Evolutionary conservation across 2,113 vertebrate genomes (phyloP).

Genomic region (Passer domesticus): DNA sequence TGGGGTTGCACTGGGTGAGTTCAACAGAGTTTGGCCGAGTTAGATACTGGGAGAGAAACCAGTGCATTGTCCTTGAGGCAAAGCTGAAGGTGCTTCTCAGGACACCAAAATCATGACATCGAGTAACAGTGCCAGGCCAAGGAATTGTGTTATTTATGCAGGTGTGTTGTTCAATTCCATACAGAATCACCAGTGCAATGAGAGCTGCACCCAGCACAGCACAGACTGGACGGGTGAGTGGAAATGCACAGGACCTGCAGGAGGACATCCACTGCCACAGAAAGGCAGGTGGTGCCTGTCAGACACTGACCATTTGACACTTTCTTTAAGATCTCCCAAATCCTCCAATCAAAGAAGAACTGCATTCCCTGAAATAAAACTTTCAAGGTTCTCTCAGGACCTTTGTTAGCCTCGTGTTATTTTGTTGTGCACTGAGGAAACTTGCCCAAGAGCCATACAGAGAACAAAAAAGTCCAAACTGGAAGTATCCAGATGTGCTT

Average conservation of each 20-base stretch:
- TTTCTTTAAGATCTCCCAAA: neutral
- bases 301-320: neutral
- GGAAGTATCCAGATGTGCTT: neutral
- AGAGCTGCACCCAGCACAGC: neutral
- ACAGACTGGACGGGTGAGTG: neutral
- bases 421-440: neutral
- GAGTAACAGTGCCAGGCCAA: neutral
- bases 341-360: neutral
- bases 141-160: neutral
- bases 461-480: neutral
- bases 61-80: neutral
- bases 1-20: neutral
- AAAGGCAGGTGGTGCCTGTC: neutral
- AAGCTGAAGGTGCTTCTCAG: neutral
- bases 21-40: accelerated
- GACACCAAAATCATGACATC: accelerated
- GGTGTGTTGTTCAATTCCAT: accelerated
- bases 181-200: neutral
- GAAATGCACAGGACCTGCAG: neutral
- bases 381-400: neutral
- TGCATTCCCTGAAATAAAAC: neutral
- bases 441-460: neutral
- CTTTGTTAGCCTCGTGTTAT: neutral
- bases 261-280: neutral
- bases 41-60: neutral